Evolutionary conservation across 2,888 invertebrate genomes (phyloP).

Genomic region (Therioaphis trifolii): DNA sequence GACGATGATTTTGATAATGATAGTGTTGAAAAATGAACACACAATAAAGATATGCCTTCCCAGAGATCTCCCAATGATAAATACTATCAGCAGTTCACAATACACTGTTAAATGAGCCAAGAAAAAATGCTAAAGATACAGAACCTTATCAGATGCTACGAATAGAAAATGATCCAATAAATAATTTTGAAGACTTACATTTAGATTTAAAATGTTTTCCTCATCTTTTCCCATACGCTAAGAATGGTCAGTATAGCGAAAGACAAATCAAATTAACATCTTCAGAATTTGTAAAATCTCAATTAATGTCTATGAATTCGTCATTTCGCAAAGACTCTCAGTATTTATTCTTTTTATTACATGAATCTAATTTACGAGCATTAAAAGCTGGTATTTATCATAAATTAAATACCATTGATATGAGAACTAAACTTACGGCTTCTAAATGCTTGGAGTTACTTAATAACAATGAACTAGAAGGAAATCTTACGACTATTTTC

Average conservation of each 20-base stretch:
- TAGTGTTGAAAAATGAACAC: not conserved
- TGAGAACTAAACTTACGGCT: not conserved
- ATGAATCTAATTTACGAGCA: constrained; percentile 65
- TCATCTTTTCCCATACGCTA: constrained; percentile 64
- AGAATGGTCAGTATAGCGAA: constrained; percentile 64
- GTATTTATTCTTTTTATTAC: constrained; percentile 66
- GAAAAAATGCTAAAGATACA: constrained; percentile 64
- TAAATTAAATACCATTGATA: constrained; percentile 33
- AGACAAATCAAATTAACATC: constrained; percentile 63
- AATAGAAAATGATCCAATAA: constrained; percentile 64
- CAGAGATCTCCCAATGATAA: constrained; percentile 49
- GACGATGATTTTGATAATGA: constrained; percentile 61
- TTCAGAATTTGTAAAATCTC: constrained; percentile 66
- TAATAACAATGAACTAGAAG: constrained; percentile 46
- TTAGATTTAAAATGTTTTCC: constrained; percentile 64
- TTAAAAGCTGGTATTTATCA: constrained; percentile 59
- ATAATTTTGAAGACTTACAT: constrained; percentile 64
- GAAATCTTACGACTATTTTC: constrained; percentile 65
- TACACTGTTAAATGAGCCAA: constrained; percentile 65
- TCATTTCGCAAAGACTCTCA: constrained; percentile 66
- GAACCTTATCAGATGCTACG: constrained; percentile 66
- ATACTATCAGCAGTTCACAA: constrained; percentile 65
- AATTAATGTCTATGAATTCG: constrained; percentile 66
- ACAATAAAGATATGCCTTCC: constrained; percentile 23
- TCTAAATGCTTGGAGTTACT: not conserved